These are phyloP conservation scores for Clavelina lepadiformis DNA, from an alignment of 23 tunicate genomes.

Conservation along the genomic window DNA sequence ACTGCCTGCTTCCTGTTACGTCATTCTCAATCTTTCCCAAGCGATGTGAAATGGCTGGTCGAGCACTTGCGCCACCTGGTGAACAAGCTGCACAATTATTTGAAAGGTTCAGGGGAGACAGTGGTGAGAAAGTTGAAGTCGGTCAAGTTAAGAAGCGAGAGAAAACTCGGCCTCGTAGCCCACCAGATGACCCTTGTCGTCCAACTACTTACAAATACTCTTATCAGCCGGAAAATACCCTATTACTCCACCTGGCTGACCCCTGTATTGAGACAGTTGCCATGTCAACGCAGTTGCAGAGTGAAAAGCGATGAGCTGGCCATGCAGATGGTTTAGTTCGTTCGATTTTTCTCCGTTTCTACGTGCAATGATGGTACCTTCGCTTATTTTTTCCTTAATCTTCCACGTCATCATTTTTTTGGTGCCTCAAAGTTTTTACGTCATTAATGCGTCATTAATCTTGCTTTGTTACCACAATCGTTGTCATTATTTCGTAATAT, in stretches of 20 bases:
- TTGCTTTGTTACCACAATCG: too few relatives aligned
- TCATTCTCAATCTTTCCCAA: conserved; percentile 31
- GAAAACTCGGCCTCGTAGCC: conserved; percentile 17
- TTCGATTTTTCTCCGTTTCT: too few relatives aligned
- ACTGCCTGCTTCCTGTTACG: conserved; percentile 33
- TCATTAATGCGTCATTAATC: too few relatives aligned
- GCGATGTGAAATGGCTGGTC: conserved; percentile 37
- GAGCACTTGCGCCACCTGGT: conserved; percentile 27
- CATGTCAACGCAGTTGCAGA: too few relatives aligned
- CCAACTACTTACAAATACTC: conserved; percentile 26
- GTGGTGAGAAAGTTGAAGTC: conserved; percentile 20
- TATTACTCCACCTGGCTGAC: conserved; percentile 11
- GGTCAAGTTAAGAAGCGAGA: background rate
- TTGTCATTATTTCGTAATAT: too few relatives aligned
- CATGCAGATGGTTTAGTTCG: too few relatives aligned
- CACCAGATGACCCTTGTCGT: conserved; percentile 30
- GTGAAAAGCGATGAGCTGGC: too few relatives aligned
- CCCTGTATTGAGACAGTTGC: background rate
- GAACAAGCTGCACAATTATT: conserved; percentile 25
- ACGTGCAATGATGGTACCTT: too few relatives aligned
- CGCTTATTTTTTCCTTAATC: too few relatives aligned
- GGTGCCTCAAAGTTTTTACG: too few relatives aligned
- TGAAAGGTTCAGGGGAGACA: conserved; percentile 29
- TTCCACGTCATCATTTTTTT: too few relatives aligned
- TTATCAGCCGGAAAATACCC: conserved; percentile 3